A percentile compares a stretch with the other conserved stretches of the same genome.
Conservation (phyloP, 1,140 invertebrate genomes). For the Meloidogyne chitwoodi region DNA sequence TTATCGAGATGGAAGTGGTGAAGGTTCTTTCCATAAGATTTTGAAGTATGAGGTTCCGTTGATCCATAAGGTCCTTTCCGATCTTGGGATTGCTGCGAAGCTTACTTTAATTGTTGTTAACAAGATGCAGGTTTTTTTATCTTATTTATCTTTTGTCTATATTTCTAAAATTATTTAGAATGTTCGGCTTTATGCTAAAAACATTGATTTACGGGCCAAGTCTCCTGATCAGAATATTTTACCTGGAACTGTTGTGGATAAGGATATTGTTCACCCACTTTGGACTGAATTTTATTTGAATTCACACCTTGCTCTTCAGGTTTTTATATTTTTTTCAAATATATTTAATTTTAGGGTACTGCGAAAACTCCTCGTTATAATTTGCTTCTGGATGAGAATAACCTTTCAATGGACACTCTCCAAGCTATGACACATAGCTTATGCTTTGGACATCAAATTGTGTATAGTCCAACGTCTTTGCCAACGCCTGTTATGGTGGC, state of each 20-base stretch:
- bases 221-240: conserved; percentile 12
- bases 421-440: conserved; percentile 13
- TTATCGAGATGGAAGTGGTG: conserved; percentile 18
- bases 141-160: background rate
- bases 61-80: background rate
- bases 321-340: background rate
- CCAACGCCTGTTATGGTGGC: conserved; percentile 35
- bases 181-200: background rate
- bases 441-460: conserved; percentile 36
- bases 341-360: conserved; percentile 4
- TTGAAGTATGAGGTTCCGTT: conserved; percentile 19
- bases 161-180: background rate
- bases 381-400: conserved; percentile 18
- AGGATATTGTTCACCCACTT: conserved; percentile 12
- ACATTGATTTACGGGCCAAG: background rate
- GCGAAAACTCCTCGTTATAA: conserved; percentile 13
- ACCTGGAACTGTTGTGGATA: conserved; percentile 20
- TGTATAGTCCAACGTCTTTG: conserved; percentile 27
- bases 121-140: conserved; percentile 9
- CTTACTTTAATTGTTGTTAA: conserved; percentile 16
- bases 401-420: conserved; percentile 6
- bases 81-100: background rate
- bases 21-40: conserved; percentile 14
- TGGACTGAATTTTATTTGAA: conserved; percentile 18
- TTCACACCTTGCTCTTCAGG: conserved; percentile 8